These are phyloP conservation scores for Agrypnus murinus DNA, from an alignment of 2,888 invertebrate species.

Conservation along the genomic window DNA sequence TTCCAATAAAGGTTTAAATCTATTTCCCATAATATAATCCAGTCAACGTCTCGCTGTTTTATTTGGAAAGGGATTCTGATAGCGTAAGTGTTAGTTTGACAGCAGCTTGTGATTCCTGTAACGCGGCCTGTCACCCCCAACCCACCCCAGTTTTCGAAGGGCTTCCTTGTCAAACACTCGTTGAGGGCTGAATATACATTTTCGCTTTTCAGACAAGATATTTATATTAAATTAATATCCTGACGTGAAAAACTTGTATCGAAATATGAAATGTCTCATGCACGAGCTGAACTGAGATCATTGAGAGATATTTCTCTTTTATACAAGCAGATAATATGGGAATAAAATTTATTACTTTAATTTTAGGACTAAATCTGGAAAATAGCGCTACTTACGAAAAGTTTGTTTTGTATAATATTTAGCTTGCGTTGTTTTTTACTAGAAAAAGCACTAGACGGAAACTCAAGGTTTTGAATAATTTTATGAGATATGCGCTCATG, in stretches of 20 bases:
- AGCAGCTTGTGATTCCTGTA: conserved; percentile 43
- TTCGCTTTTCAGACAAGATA: conserved; percentile 31
- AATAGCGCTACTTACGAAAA: conserved; percentile 6
- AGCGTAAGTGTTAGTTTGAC: conserved; percentile 45
- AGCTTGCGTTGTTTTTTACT: conserved; percentile 34
- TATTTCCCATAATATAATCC: conserved; percentile 37
- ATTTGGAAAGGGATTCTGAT: conserved; percentile 41
- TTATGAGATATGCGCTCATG: conserved; percentile 46
- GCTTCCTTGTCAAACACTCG: conserved; percentile 42
- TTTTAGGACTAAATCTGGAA: neutral
- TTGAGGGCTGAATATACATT: conserved; percentile 38
- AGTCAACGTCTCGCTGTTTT: conserved; percentile 36
- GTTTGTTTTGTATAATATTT: conserved; percentile 32
- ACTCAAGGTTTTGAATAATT: conserved; percentile 46
- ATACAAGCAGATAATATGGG: neutral
- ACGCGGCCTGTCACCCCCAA: conserved; percentile 33
- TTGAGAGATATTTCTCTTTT: conserved; percentile 2
- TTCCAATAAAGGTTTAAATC: conserved; percentile 33
- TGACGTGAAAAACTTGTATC: conserved; percentile 27
- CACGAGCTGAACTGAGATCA: neutral
- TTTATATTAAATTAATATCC: conserved; percentile 48
- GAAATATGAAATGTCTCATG: conserved; percentile 9
- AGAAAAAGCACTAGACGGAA: conserved; percentile 39
- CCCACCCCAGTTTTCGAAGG: conserved; percentile 30
- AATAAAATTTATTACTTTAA: conserved; percentile 10